phyloP scores from a whole-genome alignment of 2,113 vertebrate species.

The Misgurnus anguillicaudatus region DNA sequence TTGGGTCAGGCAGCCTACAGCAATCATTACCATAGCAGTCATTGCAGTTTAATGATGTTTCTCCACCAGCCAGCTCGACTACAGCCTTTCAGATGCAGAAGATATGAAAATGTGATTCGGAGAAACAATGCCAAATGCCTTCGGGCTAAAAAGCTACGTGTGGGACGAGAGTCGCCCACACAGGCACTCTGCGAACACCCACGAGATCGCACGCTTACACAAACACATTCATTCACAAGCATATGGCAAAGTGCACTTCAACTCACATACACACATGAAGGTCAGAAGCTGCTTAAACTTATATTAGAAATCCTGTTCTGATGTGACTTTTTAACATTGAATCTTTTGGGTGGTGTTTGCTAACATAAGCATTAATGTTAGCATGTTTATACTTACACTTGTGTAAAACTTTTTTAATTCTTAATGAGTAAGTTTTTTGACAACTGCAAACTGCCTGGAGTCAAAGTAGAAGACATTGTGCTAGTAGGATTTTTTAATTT shows the following conservation, averaged over 20 bases:
- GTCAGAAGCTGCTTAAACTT: conserved; percentile 12
- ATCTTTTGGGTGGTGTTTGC: not conserved
- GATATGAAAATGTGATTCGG: conserved; percentile 50
- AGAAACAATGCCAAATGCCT: conserved; percentile 45
- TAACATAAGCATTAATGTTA: not conserved
- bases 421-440: no score
- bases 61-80: conserved; percentile 40
- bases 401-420: not conserved
- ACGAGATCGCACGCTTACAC: not conserved
- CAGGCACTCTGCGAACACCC: conserved; percentile 4
- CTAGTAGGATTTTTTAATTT: no score
- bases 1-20: conserved; percentile 30
- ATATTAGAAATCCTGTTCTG: not conserved
- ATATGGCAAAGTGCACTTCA: conserved; percentile 4
- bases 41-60: conserved; percentile 58
- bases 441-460: no score
- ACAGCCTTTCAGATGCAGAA: conserved; percentile 37
- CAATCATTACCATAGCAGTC: conserved; percentile 41
- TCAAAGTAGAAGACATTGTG: no score
- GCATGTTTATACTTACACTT: not conserved
- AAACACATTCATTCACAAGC: conserved; percentile 15
- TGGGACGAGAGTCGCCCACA: conserved; percentile 47
- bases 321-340: not conserved
- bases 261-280: not conserved
- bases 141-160: conserved; percentile 43